Evolutionary conservation across 2,888 invertebrate species (phyloP).

Genomic region (Cataglyphis livida): DNA sequence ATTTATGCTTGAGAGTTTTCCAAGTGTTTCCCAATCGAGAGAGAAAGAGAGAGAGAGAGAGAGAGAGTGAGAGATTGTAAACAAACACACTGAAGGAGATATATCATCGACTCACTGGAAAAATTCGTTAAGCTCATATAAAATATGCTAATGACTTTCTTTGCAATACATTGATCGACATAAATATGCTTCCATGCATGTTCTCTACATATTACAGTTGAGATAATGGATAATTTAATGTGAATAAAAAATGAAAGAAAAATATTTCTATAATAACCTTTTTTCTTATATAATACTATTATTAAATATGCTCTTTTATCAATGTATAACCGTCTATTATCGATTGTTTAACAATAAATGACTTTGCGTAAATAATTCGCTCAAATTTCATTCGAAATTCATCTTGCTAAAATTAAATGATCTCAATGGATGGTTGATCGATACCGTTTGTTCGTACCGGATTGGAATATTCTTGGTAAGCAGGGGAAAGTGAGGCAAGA

Average conservation of each 20-base stretch:
- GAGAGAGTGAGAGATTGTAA: not conserved
- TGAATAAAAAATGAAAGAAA: constrained; percentile 14
- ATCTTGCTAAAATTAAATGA: constrained; percentile 20
- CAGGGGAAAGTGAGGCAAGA: constrained; percentile 67
- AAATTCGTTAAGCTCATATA: constrained; percentile 35
- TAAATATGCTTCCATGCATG: constrained; percentile 3
- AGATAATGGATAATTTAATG: constrained; percentile 24
- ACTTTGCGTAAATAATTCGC: constrained; percentile 6
- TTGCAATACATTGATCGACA: not conserved
- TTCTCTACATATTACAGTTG: not conserved
- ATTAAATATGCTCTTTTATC: not conserved
- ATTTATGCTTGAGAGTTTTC: constrained; percentile 16
- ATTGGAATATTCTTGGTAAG: constrained; percentile 34
- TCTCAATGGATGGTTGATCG: constrained; percentile 11
- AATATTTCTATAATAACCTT: not conserved
- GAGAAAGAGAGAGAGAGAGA: too few relatives aligned
- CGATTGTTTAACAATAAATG: not conserved
- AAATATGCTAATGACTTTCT: constrained; percentile 26
- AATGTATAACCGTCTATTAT: not conserved
- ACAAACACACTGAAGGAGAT: constrained; percentile 28
- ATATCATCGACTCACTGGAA: constrained; percentile 26
- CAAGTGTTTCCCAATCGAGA: not conserved
- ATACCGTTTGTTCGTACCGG: constrained; percentile 32
- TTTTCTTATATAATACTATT: not conserved
- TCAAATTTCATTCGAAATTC: constrained; percentile 9